Conservation (phyloP, 2,113 vertebrate species). For the Edolisoma coerulescens region DNA sequence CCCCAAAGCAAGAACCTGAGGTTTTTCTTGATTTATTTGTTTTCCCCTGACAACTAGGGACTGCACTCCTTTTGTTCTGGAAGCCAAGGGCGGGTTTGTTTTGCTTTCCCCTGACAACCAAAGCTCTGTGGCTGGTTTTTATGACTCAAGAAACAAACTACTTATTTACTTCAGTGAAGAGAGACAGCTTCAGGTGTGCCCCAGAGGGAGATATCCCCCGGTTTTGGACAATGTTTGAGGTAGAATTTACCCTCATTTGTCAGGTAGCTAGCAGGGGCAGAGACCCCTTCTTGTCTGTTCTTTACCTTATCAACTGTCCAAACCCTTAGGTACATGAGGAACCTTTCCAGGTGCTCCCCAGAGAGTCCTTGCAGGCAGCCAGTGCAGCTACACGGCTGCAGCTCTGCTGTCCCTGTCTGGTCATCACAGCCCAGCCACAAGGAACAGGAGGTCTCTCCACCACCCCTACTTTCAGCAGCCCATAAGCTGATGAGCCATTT, state of each 20-base stretch:
- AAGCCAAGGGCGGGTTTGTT: background rate
- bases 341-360: background rate
- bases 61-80: background rate
- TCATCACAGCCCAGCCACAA: background rate
- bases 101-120: background rate
- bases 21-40: background rate
- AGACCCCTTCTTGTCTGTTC: background rate
- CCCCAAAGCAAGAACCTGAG: background rate
- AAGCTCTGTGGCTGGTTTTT: background rate
- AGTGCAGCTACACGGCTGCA: accelerated
- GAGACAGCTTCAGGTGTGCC: background rate
- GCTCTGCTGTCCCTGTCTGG: background rate
- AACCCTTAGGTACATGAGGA: background rate
- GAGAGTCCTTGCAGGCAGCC: background rate
- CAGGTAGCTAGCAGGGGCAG: background rate
- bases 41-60: background rate
- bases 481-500: background rate
- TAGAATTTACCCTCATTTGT: background rate
- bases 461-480: background rate
- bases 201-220: background rate
- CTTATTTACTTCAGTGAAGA: background rate
- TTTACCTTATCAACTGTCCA: background rate
- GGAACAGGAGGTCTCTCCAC: background rate
- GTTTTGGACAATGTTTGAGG: background rate
- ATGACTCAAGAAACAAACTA: background rate